Evolutionary conservation across 2,113 vertebrate genomes (phyloP), one percentile per base, ranked within the genome.

Genomic region (Grallaria varia): DNA sequence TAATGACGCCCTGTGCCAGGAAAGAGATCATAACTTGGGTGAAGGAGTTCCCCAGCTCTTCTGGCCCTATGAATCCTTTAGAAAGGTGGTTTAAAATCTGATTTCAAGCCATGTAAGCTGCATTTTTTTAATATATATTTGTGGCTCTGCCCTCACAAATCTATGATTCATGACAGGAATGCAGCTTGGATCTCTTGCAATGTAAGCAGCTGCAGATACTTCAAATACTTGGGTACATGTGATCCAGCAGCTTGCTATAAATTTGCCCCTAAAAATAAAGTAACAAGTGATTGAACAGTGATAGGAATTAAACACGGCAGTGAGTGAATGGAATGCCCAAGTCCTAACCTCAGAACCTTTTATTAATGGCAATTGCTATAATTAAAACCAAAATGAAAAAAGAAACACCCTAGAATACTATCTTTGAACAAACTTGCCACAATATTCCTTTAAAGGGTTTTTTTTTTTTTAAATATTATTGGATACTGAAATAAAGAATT

Each of bases 141-240:
- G 90, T 97, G 93, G 95, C 95, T 94, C 92, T 69, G 66, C 96
- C 94, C 95, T 97, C 97, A 96, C 96, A 97, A 98, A 98, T 97
- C 96, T 97, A 97, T 98, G 97, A 98, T 98, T 98, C 98, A 98
- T 95, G 97, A 97, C 87, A 98, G 98, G 98, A 98, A 98, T 98
- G 97, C 71, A 96, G 97, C 95, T 97, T 97, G 97, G 98, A 98
- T 97, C 98, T 98, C 96, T 92, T 98, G 98, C 98, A 97, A 98
- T 98, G 98, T 97, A 97, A 98, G 98, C 98, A 98, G 98, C 98
- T 98, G 98, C 97, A 98, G 98, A 98, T 98, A 97, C 96, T 98
- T 98, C 92, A 97, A 97, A 98, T 98, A 96, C 96, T 98, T 98
- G 91, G 96, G 98, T 97, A 96, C 98, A 98, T 98, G 98, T 98